A percentile compares a stretch with the other conserved stretches of the same genome.
These are phyloP conservation scores for Lissonota sp. DNA, from an alignment of 2,888 invertebrate genomes.

Conservation along the genomic window DNA sequence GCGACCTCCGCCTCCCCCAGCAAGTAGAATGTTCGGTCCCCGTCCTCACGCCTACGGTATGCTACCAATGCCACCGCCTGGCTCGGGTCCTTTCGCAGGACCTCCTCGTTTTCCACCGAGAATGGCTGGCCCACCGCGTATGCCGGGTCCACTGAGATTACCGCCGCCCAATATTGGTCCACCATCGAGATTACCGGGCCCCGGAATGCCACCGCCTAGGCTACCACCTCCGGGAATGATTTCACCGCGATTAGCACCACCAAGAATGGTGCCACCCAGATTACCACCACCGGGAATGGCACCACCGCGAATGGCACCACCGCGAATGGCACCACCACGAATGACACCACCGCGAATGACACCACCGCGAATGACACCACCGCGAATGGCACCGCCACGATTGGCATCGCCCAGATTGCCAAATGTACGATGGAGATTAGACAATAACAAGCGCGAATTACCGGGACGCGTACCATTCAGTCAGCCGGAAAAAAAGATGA, in stretches of 20 bases:
- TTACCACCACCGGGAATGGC: slow-evolving; percentile 42
- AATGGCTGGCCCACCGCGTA: slow-evolving; percentile 62
- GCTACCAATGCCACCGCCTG: slow-evolving; percentile 47
- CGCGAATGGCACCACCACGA: slow-evolving; percentile 10
- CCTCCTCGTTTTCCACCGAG: slow-evolving; percentile 67
- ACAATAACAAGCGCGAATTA: slow-evolving; percentile 17
- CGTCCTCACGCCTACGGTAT: slow-evolving; percentile 65
- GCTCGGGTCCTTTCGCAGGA: slow-evolving; percentile 43
- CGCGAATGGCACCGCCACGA: background rate
- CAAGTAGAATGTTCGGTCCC: slow-evolving; percentile 53
- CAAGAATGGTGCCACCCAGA: slow-evolving; percentile 41
- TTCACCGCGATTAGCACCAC: slow-evolving; percentile 33
- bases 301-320: slow-evolving; percentile 7
- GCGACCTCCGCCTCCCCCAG: slow-evolving; percentile 62
- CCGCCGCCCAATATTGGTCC: slow-evolving; percentile 59
- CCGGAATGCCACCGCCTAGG: slow-evolving; percentile 68
- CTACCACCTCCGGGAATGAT: slow-evolving; percentile 58
- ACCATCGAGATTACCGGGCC: slow-evolving; percentile 65
- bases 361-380: no score
- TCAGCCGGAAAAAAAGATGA: slow-evolving; percentile 18
- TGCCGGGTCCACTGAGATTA: slow-evolving; percentile 62
- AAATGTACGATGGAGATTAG: slow-evolving; percentile 24
- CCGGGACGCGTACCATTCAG: slow-evolving; percentile 15
- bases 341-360: slow-evolving; percentile 22
- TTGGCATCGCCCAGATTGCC: slow-evolving; percentile 33